A percentile compares a stretch with the other conserved stretches of the same genome.
Evolutionary conservation across 2,888 invertebrate genomes (phyloP).

Genomic region (Podotricha telesiphe): DNA sequence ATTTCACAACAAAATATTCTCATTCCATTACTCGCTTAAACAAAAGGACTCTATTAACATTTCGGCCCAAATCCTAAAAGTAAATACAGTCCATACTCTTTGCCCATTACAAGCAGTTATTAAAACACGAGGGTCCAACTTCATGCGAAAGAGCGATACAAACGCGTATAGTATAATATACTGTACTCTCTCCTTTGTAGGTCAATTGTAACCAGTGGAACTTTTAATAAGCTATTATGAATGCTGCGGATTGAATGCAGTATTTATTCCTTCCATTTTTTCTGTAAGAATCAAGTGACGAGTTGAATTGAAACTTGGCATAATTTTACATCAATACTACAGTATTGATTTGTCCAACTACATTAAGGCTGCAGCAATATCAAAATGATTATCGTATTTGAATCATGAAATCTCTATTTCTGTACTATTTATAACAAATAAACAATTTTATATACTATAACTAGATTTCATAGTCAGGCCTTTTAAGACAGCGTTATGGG

Average conservation of each 20-base stretch:
- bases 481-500: too few species aligned
- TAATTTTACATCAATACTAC: background rate
- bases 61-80: conserved; percentile 7
- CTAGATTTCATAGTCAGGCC: too few species aligned
- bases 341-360: background rate
- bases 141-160: background rate
- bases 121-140: conserved; percentile 11
- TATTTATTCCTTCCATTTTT: background rate
- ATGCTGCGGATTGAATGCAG: background rate
- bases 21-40: conserved; percentile 7
- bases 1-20: conserved; percentile 1
- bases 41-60: conserved; percentile 16
- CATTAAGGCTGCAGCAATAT: too few species aligned
- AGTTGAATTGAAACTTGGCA: background rate
- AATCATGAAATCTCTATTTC: too few species aligned
- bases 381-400: too few species aligned
- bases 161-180: background rate
- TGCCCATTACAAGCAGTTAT: conserved; percentile 7
- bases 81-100: conserved; percentile 13
- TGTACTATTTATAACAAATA: too few species aligned
- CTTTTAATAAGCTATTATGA: conserved; percentile 48
- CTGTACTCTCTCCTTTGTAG: conserved; percentile 46
- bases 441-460: too few species aligned
- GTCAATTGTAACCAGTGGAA: conserved; percentile 48
- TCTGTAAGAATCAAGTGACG: background rate